Conservation (phyloP, 2,888 invertebrate genomes). For the Camponotus fellah region DNA sequence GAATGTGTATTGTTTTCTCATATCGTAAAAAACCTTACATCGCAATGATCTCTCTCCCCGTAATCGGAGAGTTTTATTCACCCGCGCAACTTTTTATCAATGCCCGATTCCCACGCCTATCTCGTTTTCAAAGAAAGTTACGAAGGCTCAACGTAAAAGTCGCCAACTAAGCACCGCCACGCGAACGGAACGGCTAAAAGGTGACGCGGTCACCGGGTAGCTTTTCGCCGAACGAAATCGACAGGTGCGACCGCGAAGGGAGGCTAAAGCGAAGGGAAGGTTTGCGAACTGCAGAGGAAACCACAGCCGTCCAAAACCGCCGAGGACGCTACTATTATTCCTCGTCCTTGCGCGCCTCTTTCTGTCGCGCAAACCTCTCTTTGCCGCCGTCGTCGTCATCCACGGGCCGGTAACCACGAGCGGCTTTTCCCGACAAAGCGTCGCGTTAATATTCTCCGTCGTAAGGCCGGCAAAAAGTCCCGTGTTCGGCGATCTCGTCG, state of each 20-base stretch:
- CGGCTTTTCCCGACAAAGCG: conserved; percentile 59
- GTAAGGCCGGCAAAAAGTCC: conserved; percentile 42
- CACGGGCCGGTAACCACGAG: conserved; percentile 32
- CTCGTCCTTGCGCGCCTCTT: conserved; percentile 38
- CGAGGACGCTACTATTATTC: conserved; percentile 38
- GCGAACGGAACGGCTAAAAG: conserved; percentile 23
- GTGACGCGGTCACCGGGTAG: conserved; percentile 46
- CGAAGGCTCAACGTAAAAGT: background rate
- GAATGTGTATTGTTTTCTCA: background rate
- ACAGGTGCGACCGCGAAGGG: conserved; percentile 79
- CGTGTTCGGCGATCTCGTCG: conserved; percentile 12
- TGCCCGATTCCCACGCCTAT: background rate
- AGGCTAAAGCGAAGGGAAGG: conserved; percentile 62
- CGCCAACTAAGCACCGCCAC: background rate
- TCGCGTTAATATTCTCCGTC: conserved; percentile 46
- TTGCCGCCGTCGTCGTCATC: conserved; percentile 40
- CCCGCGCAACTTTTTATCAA: conserved; percentile 3
- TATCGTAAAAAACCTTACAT: background rate
- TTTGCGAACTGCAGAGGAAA: conserved; percentile 51
- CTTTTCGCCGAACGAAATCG: conserved; percentile 81
- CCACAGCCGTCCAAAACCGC: conserved; percentile 56
- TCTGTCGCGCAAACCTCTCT: conserved; percentile 53
- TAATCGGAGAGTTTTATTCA: background rate
- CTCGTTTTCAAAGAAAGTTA: background rate
- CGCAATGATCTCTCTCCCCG: background rate